Conservation (phyloP, 2,113 vertebrate genomes). For the Dicentrarchus labrax region DNA sequence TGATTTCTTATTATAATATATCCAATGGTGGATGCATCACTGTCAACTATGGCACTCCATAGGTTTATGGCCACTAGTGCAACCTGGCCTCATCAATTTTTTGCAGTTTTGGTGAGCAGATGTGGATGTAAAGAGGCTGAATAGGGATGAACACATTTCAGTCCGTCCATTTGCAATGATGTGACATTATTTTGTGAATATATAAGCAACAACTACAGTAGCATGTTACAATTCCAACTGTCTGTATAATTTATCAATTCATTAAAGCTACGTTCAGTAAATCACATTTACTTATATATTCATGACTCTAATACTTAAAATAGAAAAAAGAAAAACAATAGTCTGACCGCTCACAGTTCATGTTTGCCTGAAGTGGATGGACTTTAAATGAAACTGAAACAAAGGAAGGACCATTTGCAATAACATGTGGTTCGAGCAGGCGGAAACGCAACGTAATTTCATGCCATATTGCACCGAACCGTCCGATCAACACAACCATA, state of each 20-base stretch:
- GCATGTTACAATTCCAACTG: background rate
- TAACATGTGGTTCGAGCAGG: conserved; percentile 17
- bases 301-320: background rate
- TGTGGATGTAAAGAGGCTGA: background rate
- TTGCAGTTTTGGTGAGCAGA: background rate
- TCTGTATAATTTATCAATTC: background rate
- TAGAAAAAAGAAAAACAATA: background rate
- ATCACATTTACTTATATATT: background rate
- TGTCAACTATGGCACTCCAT: no score
- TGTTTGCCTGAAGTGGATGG: background rate
- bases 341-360: background rate
- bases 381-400: conserved; percentile 22
- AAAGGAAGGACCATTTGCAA: conserved; percentile 16
- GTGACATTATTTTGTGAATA: no score
- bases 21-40: background rate
- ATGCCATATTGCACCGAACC: conserved; percentile 19
- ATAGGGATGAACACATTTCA: background rate
- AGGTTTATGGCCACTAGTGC: background rate
- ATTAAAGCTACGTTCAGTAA: conserved; percentile 3
- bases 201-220: no score
- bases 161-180: no score
- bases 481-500: conserved; percentile 11
- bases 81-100: background rate
- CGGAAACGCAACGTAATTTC: conserved; percentile 15
- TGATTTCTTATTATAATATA: background rate